Conservation (phyloP, 1,140 invertebrate species). For the Pararge aegeria region DNA sequence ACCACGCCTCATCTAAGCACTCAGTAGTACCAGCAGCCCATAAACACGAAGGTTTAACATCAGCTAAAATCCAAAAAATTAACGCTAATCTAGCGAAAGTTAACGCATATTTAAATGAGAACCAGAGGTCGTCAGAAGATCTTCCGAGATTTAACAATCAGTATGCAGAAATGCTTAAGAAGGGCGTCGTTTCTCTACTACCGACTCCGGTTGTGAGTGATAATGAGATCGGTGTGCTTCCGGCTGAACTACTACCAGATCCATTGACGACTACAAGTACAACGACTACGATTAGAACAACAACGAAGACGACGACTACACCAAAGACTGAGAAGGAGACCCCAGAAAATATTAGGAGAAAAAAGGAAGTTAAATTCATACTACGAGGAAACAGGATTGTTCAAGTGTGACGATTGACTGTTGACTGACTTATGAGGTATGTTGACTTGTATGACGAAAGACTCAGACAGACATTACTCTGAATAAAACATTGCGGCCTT, state of each 20-base stretch:
- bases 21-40: slow-evolving; percentile 34
- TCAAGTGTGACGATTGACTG: slow-evolving; percentile 67
- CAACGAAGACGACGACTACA: slow-evolving; percentile 39
- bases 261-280: slow-evolving; percentile 35
- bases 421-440: slow-evolving; percentile 64
- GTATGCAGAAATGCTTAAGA: slow-evolving; percentile 52
- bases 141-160: slow-evolving; percentile 46
- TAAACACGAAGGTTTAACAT: slow-evolving; percentile 47
- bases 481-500: not conserved
- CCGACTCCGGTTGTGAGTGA: slow-evolving; percentile 60
- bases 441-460: slow-evolving; percentile 46
- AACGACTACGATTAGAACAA: not conserved
- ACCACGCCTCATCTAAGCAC: slow-evolving; percentile 50
- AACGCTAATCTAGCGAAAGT: slow-evolving; percentile 60
- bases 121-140: slow-evolving; percentile 61
- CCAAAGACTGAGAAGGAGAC: slow-evolving; percentile 37
- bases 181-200: slow-evolving; percentile 47
- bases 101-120: slow-evolving; percentile 47
- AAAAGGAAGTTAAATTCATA: slow-evolving; percentile 66
- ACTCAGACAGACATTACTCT: slow-evolving; percentile 37
- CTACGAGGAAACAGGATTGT: slow-evolving; percentile 73
- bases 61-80: slow-evolving; percentile 67
- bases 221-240: slow-evolving; percentile 66
- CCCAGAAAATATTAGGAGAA: slow-evolving; percentile 46
- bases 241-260: slow-evolving; percentile 58